A percentile compares a stretch with the other conserved stretches of the same genome.
Evolutionary conservation across 2,113 vertebrate species (phyloP).

Genomic region (Hoplias malabaricus): DNA sequence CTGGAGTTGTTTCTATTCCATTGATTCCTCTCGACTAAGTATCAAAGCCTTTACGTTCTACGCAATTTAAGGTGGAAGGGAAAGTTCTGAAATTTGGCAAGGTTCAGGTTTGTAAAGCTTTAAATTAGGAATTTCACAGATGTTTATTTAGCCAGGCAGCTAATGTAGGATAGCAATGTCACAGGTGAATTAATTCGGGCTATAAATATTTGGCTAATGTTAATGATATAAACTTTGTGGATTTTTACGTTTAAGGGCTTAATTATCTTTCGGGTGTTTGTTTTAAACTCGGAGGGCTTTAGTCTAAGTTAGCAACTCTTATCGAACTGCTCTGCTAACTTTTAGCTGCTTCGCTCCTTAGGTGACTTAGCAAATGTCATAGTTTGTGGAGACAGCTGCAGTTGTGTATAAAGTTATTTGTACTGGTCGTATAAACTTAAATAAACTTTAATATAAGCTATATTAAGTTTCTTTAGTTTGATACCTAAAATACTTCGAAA

Average conservation of each 20-base stretch:
- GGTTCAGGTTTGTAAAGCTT: too few species aligned
- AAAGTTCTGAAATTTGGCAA: too few species aligned
- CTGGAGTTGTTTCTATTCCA: slow-evolving; percentile 28
- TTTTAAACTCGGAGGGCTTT: too few species aligned
- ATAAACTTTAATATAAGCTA: too few species aligned
- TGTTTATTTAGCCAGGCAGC: neutral
- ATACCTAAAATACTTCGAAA: too few species aligned
- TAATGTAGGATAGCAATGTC: slow-evolving; percentile 14
- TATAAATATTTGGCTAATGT: neutral
- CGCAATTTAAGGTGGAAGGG: too few species aligned
- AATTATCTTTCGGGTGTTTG: too few species aligned
- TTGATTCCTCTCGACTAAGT: too few species aligned
- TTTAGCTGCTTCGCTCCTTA: neutral
- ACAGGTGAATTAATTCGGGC: neutral
- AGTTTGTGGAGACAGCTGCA: neutral
- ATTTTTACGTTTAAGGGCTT: too few species aligned
- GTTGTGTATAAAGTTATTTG: neutral
- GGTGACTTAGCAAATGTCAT: neutral
- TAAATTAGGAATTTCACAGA: neutral
- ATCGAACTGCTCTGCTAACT: neutral
- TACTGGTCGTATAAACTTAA: too few species aligned
- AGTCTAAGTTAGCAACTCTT: neutral
- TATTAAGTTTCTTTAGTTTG: too few species aligned
- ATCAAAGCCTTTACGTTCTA: too few species aligned
- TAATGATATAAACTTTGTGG: neutral